Evolutionary conservation across 2,797 vertebrate genomes (phyloP).

Genomic region (Lophotriccus pileatus): DNA sequence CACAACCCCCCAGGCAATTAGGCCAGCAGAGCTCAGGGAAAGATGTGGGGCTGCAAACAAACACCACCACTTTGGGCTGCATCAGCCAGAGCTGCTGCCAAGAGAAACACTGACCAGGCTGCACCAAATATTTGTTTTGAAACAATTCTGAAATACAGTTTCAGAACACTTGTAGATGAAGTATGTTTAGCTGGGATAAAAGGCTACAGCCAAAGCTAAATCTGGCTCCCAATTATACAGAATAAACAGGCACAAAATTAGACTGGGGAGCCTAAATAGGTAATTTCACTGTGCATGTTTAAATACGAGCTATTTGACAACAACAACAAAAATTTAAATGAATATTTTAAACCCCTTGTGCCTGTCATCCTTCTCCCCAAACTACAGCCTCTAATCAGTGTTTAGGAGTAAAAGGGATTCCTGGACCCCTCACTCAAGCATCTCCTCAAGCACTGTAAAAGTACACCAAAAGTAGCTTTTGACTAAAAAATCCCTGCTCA

Average conservation of each 20-base stretch:
- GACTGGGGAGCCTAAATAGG: neutral
- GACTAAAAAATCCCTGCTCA: neutral
- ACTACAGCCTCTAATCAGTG: neutral
- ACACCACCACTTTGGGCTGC: neutral
- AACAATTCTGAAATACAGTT: neutral
- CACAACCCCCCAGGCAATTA: neutral
- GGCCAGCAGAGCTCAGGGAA: neutral
- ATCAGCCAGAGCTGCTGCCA: conserved; percentile 17
- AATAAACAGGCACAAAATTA: neutral
- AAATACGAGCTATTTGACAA: neutral
- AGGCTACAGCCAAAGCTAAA: neutral
- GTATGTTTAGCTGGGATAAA: neutral
- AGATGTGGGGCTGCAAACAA: neutral
- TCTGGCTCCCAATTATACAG: neutral
- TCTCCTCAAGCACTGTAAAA: neutral
- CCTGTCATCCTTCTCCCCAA: neutral
- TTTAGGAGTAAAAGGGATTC: neutral
- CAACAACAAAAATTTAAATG: neutral
- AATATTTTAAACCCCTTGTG: neutral
- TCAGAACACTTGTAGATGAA: neutral
- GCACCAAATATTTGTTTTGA: neutral
- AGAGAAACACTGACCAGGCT: neutral
- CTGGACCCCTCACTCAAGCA: neutral
- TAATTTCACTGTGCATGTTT: neutral
- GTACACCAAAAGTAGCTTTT: neutral